A percentile compares a stretch with the other conserved stretches of the same genome.
Conservation (phyloP, 2,797 vertebrate species). For the Capromys pilorides region DNA sequence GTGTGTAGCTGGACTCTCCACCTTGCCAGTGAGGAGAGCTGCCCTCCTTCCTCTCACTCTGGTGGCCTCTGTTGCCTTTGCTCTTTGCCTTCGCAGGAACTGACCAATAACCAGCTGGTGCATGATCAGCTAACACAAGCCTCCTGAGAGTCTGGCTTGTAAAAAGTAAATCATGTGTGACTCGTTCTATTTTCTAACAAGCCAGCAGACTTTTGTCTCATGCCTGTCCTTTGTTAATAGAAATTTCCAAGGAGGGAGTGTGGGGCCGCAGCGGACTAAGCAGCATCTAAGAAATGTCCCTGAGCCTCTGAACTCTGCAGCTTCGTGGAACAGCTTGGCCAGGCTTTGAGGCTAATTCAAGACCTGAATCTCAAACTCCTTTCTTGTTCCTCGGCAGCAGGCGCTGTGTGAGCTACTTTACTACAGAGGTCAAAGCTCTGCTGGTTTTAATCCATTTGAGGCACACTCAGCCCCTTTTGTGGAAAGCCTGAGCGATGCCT, state of each 20-base stretch:
- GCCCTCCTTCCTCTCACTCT: neutral
- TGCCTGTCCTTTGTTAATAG: conserved; percentile 29
- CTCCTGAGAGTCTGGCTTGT: conserved; percentile 19
- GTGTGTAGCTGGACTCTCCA: fast-evolving
- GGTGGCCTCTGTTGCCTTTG: neutral
- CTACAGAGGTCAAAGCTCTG: conserved; percentile 59
- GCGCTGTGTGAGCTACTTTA: conserved; percentile 22
- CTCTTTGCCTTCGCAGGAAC: conserved; percentile 39
- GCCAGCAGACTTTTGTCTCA: neutral
- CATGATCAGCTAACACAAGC: conserved; percentile 49
- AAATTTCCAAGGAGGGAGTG: neutral
- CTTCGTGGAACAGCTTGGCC: neutral
- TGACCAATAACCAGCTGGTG: neutral
- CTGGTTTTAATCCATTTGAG: conserved; percentile 45
- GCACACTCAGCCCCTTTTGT: conserved; percentile 55
- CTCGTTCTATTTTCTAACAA: conserved; percentile 12
- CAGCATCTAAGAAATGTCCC: neutral
- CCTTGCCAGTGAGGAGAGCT: fast-evolving
- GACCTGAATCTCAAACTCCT: conserved; percentile 31
- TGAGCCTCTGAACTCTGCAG: conserved; percentile 29
- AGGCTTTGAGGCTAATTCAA: conserved; percentile 52
- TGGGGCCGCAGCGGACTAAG: neutral
- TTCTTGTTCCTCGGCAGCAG: neutral
- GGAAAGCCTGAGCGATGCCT: conserved; percentile 18
- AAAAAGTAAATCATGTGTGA: neutral